A percentile compares a stretch with the other conserved stretches of the same genome.
These are phyloP conservation scores for Perdita meconis DNA, from an alignment of 2,888 invertebrate species.

Conservation along the genomic window DNA sequence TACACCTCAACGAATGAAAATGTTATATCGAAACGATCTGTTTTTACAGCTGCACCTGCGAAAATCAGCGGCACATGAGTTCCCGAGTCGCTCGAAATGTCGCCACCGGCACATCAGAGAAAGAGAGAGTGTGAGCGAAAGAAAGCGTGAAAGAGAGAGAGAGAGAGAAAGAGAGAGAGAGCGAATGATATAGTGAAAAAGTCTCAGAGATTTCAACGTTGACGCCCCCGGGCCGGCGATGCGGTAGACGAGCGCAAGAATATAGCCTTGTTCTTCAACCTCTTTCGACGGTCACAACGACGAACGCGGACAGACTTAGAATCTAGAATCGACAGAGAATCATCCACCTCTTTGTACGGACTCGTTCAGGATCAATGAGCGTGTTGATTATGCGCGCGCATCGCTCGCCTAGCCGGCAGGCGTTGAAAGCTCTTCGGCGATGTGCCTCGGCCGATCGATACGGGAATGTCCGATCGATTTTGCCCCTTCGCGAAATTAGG, in stretches of 20 bases:
- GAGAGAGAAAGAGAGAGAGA: constrained; percentile 18
- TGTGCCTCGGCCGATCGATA: constrained; percentile 39
- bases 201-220: constrained; percentile 78
- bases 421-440: constrained; percentile 73
- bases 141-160: constrained; percentile 18
- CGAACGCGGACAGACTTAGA: constrained; percentile 23
- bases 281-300: constrained; percentile 34
- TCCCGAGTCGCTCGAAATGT: constrained; percentile 51
- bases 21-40: constrained; percentile 58
- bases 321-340: constrained; percentile 31
- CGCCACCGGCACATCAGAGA: constrained; percentile 57
- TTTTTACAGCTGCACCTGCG: constrained; percentile 64
- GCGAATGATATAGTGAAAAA: constrained; percentile 34
- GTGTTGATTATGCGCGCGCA: constrained; percentile 55
- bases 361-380: constrained; percentile 24
- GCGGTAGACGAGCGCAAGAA: constrained; percentile 68
- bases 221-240: constrained; percentile 82
- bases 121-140: constrained; percentile 31
- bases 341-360: constrained; percentile 11
- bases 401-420: constrained; percentile 81
- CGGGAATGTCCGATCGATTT: constrained; percentile 48
- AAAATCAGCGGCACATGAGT: constrained; percentile 47
- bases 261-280: constrained; percentile 44
- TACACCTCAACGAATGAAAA: constrained; percentile 34
- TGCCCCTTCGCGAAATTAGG: constrained; percentile 39